phyloP scores from a whole-genome alignment of 2,888 invertebrate genomes.

The Stenodera caucasica region DNA sequence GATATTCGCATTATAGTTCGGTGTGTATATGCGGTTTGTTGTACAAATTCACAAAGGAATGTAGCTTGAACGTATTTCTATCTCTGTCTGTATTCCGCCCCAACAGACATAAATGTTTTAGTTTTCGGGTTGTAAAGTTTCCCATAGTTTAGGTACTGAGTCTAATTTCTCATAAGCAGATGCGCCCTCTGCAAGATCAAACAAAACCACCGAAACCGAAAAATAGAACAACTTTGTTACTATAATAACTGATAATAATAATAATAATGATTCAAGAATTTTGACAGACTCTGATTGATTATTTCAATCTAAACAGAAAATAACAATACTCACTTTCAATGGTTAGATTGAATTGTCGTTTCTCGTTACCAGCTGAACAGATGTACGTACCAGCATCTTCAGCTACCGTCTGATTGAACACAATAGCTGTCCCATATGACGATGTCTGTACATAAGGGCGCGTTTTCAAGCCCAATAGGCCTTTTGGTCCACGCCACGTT shows the following conservation, averaged over 20 bases:
- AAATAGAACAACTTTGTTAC: neutral
- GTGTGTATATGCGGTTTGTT: neutral
- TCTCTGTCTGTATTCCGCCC: neutral
- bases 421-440: slow-evolving; percentile 43
- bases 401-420: slow-evolving; percentile 58
- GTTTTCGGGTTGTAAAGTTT: slow-evolving; percentile 14
- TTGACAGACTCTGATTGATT: neutral
- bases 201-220: slow-evolving; percentile 7
- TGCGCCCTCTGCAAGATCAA: slow-evolving; percentile 11
- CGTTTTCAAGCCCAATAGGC: slow-evolving; percentile 37
- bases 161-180: slow-evolving; percentile 23
- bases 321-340: slow-evolving; percentile 41
- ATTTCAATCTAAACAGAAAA: neutral
- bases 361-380: slow-evolving; percentile 58
- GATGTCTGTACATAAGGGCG: slow-evolving; percentile 40
- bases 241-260: neutral
- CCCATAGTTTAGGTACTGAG: slow-evolving; percentile 23
- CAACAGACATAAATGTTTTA: neutral
- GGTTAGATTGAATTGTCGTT: slow-evolving; percentile 38
- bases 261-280: slow-evolving; percentile 8
- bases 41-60: neutral
- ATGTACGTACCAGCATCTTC: slow-evolving; percentile 63
- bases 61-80: neutral
- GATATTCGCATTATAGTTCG: neutral
- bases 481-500: slow-evolving; percentile 33